Conservation (phyloP, 2,113 vertebrate species). For the Actenoides hombroni region DNA sequence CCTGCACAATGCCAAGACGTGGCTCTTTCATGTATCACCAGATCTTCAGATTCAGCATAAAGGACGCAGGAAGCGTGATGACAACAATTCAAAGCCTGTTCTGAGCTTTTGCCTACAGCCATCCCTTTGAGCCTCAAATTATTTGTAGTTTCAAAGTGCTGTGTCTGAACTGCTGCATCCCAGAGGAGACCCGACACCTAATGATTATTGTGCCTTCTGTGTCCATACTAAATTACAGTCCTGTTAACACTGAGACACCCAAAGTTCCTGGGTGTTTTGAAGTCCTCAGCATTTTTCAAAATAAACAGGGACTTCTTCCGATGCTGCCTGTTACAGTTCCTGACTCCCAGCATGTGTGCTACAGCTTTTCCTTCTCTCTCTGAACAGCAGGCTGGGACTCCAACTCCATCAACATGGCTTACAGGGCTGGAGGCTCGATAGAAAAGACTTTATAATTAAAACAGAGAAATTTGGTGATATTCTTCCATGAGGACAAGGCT, state of each 20-base stretch:
- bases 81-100: background rate
- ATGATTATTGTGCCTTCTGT: background rate
- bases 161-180: background rate
- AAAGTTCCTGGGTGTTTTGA: background rate
- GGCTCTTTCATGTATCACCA: background rate
- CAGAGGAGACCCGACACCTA: background rate
- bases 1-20: accelerated
- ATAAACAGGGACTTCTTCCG: background rate
- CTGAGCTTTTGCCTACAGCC: background rate
- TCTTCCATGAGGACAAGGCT: background rate
- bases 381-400: background rate
- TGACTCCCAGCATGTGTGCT: background rate
- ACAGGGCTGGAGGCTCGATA: background rate
- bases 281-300: background rate
- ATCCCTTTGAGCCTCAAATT: background rate
- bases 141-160: slow-evolving; percentile 12
- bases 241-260: background rate
- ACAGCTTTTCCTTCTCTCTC: background rate
- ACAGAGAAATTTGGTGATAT: background rate
- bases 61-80: background rate
- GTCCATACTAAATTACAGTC: background rate
- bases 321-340: background rate
- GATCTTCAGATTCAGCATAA: background rate
- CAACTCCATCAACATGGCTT: background rate
- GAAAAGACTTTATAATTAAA: background rate